Evolutionary conservation across 1,140 invertebrate genomes (phyloP).

Genomic region (Drosophila elegans): DNA sequence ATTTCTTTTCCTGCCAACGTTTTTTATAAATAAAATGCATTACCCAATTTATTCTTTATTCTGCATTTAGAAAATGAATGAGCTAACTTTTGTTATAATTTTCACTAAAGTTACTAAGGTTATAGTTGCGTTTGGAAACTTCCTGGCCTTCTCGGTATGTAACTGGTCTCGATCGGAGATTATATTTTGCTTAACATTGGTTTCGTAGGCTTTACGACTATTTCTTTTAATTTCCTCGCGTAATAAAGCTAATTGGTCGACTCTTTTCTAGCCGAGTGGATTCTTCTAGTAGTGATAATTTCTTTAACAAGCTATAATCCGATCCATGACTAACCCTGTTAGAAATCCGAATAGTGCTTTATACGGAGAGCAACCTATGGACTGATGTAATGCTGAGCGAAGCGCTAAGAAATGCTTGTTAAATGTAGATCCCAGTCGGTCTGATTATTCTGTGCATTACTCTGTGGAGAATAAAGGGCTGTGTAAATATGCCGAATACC

Average conservation of each 20-base stretch:
- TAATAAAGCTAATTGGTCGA: too few species aligned
- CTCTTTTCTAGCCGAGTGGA: too few species aligned
- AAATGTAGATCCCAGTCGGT: conserved; percentile 30
- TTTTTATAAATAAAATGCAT: not conserved
- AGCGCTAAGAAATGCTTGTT: conserved; percentile 15
- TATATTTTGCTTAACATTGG: too few species aligned
- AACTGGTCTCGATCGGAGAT: not conserved
- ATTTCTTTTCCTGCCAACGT: not conserved
- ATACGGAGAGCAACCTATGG: conserved; percentile 17
- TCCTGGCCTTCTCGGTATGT: conserved; percentile 4
- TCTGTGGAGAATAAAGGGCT: conserved; percentile 26
- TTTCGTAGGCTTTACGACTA: too few species aligned
- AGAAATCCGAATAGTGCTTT: conserved; percentile 17
- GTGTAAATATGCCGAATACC: not conserved
- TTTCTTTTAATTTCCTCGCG: too few species aligned
- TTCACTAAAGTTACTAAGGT: not conserved
- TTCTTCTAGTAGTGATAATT: too few species aligned
- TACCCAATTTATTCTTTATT: not conserved
- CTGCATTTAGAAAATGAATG: conserved; percentile 8
- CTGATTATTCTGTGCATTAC: conserved; percentile 35
- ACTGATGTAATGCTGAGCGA: conserved; percentile 13
- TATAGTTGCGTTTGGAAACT: not conserved
- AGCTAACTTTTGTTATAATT: conserved; percentile 15
- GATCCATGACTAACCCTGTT: too few species aligned
- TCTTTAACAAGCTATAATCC: too few species aligned